Base-by-base conservation (phyloP, 30 jellyfish, hydroid and myxozoan genomes). In the Pelagia noctiluca region DNA sequence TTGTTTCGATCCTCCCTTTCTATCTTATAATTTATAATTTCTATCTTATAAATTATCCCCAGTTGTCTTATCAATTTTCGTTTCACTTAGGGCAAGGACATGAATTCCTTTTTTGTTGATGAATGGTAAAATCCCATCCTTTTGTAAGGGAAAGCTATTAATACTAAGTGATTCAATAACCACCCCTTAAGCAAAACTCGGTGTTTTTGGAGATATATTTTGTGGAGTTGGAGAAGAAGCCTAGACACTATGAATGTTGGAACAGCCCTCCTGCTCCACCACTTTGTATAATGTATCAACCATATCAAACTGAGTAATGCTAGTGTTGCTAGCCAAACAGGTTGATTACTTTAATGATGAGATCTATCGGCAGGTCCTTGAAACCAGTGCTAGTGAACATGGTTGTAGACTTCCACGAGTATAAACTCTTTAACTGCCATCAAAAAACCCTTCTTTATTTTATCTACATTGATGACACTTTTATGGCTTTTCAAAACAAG, bases 161-260 rank as follows among this genome's bases (percentile, higher is more conserved):
- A 71, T 46, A 35, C 18, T 71, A 12, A 74, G 76, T 2, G 85
- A 74, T 65, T 72, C 85, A 50, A 74, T 74, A 34, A 26, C 85
- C 72, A 74, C 33, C 24, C 60, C 74, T 50, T 46, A 46, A 16
- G 57, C 57, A 42, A 30, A 68, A 30, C 63, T 68, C 61, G 7
- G 63, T n/a, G 4, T 18, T 10, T 68, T 68, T 3, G 81, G 63
- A 68, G 63, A 68, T 68, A 68, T 28, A 33, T 29, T 26, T 68
- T 68, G 63, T 68, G 81, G 66, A 28, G 81, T 68, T 8, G 81
- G 63, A 68, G 63, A 63, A 68, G 63, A 13, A 42, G 64, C 53
- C 81, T 68, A 63, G 63, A 4, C 19, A 33, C 81, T 26, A 16
- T 30, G 29, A 22, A 32, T 54, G 52, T 64, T 68, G 63, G 81